A percentile compares a stretch with the other conserved stretches of the same genome.
These are phyloP conservation scores for Pyrocephalus nanus DNA, from an alignment of 2,797 vertebrate species.

Conservation along the genomic window DNA sequence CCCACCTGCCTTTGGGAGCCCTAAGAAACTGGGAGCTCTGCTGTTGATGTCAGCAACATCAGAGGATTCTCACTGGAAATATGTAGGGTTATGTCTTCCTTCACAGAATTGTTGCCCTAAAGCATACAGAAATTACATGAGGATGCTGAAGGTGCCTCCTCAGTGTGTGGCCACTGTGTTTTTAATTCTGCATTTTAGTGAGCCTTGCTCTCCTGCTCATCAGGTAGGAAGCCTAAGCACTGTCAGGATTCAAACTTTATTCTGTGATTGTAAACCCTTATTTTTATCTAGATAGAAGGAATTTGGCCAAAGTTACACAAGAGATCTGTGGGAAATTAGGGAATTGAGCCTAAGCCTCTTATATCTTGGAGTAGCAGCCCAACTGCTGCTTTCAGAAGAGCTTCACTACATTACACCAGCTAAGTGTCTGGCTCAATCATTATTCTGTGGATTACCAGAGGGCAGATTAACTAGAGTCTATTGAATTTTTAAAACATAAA, in stretches of 20 bases:
- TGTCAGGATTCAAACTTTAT: neutral
- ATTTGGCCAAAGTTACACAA: conserved; percentile 8
- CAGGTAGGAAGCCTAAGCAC: neutral
- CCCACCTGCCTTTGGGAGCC: neutral
- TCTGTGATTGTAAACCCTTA: neutral
- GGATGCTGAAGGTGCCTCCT: neutral
- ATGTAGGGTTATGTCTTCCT: neutral
- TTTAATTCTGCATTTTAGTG: neutral
- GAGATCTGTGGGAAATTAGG: neutral
- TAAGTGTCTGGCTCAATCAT: conserved; percentile 40
- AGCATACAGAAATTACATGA: neutral
- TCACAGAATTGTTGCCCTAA: neutral
- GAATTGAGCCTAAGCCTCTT: conserved; percentile 48
- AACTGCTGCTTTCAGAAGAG: conserved; percentile 27
- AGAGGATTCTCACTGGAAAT: neutral
- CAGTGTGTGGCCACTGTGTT: neutral
- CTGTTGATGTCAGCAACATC: neutral
- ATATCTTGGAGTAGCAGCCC: neutral
- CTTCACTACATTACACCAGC: conserved; percentile 22
- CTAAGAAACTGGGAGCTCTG: neutral
- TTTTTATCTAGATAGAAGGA: conserved; percentile 6
- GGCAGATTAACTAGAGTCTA: conserved; percentile 35
- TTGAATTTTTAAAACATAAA: conserved; percentile 44
- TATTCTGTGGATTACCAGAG: conserved; percentile 29
- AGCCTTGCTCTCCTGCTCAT: neutral